A percentile compares a stretch with the other conserved stretches of the same genome.
phyloP scores from a whole-genome alignment of 2,113 vertebrate species.

The Aptenodytes patagonicus region DNA sequence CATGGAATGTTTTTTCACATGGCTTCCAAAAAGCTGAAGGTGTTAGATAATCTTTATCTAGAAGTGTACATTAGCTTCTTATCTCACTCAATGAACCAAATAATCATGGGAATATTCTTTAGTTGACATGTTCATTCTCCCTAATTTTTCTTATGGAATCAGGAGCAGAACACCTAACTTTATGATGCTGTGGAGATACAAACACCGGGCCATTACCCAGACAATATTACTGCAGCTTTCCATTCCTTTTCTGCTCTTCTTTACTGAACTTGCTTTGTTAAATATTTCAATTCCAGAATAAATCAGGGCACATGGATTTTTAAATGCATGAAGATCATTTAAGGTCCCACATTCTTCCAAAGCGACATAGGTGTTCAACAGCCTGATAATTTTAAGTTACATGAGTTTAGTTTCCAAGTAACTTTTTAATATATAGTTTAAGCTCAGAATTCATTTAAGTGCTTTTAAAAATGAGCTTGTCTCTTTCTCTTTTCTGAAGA shows the following conservation, averaged over 20 bases:
- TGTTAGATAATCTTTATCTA: background rate
- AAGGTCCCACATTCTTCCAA: background rate
- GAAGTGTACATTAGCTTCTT: background rate
- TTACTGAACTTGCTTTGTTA: background rate
- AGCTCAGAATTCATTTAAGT: background rate
- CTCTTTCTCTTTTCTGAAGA: background rate
- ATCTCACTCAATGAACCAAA: background rate
- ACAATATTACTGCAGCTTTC: background rate
- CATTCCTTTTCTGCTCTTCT: background rate
- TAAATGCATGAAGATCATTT: background rate
- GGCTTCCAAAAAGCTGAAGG: background rate
- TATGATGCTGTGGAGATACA: background rate
- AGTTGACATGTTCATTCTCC: background rate
- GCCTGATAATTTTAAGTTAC: background rate
- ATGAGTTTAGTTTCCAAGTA: background rate
- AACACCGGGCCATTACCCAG: background rate
- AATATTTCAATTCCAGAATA: background rate
- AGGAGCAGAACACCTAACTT: background rate
- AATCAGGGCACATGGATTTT: background rate
- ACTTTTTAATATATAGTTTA: background rate
- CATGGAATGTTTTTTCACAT: background rate
- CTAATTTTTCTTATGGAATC: background rate
- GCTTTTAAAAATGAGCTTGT: background rate
- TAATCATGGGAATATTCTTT: background rate
- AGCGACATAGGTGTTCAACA: background rate